Conservation (phyloP, 2,888 invertebrate species). For the Bembecia ichneumoniformis region DNA sequence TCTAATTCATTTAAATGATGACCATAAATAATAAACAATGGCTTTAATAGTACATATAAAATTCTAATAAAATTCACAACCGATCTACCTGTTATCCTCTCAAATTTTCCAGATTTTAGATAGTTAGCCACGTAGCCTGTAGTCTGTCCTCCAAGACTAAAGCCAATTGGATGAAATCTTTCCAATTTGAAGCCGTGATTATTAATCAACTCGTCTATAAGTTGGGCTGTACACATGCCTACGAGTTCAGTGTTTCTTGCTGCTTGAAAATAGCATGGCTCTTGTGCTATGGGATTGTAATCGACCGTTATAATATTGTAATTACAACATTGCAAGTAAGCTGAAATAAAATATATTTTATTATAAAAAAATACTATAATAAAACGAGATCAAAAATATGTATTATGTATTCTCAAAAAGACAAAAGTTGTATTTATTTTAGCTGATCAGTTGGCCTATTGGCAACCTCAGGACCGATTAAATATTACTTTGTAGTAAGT, state of each 20-base stretch:
- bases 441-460: too few species aligned
- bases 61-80: too few species aligned
- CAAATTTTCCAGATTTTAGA: conserved; percentile 50
- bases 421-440: neutral
- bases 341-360: conserved; percentile 30
- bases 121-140: conserved; percentile 67
- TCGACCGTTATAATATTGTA: conserved; percentile 76
- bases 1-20: too few species aligned
- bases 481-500: too few species aligned
- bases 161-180: conserved; percentile 74
- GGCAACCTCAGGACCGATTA: too few species aligned
- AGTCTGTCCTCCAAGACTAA: conserved; percentile 76
- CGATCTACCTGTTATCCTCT: conserved; percentile 68
- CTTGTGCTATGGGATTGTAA: conserved; percentile 70
- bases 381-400: neutral
- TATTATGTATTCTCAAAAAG: neutral
- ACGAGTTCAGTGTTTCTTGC: conserved; percentile 71
- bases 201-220: conserved; percentile 66
- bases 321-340: conserved; percentile 64
- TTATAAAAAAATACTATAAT: neutral
- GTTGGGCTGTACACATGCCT: conserved; percentile 73
- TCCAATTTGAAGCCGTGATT: conserved; percentile 46
- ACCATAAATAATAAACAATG: too few species aligned
- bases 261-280: conserved; percentile 74
- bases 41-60: too few species aligned